A percentile compares a stretch with the other conserved stretches of the same genome.
phyloP scores from a whole-genome alignment of 2,113 vertebrate species.

The Xiphorhynchus elegans region DNA sequence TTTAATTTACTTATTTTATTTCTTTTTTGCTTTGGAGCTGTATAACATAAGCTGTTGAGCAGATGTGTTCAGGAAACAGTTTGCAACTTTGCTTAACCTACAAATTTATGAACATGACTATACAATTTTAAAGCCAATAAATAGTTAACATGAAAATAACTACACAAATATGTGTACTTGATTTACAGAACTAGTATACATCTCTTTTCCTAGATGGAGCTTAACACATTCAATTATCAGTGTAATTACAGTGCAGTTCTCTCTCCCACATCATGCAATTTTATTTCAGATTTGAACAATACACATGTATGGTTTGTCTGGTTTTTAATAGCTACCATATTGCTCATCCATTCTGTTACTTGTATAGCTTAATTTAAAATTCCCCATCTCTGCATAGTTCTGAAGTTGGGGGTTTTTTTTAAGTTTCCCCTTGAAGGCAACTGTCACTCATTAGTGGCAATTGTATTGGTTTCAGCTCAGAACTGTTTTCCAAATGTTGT shows the following conservation, averaged over 20 bases:
- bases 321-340: constrained; percentile 54
- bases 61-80: background rate
- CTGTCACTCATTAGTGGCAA: background rate
- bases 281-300: constrained; percentile 50
- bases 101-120: background rate
- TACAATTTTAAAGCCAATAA: background rate
- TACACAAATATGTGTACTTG: background rate
- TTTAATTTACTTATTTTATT: too few species aligned
- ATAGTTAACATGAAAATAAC: constrained; percentile 2
- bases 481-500: background rate
- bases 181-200: background rate
- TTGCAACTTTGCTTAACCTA: background rate
- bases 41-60: background rate
- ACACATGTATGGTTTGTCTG: constrained; percentile 19
- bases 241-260: constrained; percentile 28
- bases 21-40: background rate
- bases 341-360: constrained; percentile 4
- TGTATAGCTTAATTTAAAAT: constrained; percentile 34
- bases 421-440: background rate
- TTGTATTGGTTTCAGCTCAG: background rate
- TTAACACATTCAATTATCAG: constrained; percentile 33
- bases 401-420: background rate
- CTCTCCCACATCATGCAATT: background rate
- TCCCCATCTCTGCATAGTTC: background rate
- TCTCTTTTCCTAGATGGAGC: background rate